A percentile compares a stretch with the other conserved stretches of the same genome.
These are phyloP conservation scores for Oegoconia quadripuncta DNA, from an alignment of 2,888 invertebrate genomes.

Conservation along the genomic window DNA sequence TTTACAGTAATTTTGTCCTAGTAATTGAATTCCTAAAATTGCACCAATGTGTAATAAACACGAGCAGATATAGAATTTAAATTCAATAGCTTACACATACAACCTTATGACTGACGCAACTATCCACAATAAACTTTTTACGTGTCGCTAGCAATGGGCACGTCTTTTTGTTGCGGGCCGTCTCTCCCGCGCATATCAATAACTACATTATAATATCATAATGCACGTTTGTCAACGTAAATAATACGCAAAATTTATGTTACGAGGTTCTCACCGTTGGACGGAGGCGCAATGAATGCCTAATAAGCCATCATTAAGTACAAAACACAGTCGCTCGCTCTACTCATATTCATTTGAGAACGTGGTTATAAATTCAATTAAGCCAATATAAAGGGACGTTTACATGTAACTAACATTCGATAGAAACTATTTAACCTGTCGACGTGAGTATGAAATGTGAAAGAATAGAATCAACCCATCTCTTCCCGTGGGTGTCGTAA, in stretches of 20 bases:
- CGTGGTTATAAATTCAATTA: conserved; percentile 76
- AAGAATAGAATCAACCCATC: no score
- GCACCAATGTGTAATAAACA: no score
- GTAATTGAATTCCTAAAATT: no score
- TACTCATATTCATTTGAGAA: conserved; percentile 72
- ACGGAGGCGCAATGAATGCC: conserved; percentile 61
- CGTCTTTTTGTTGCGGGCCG: conserved; percentile 45
- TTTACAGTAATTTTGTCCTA: no score
- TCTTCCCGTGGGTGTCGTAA: no score
- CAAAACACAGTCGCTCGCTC: conserved; percentile 34
- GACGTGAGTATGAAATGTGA: no score
- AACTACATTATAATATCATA: conserved; percentile 75
- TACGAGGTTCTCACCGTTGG: conserved; percentile 76
- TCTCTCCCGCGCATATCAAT: conserved; percentile 61
- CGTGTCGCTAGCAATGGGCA: conserved; percentile 47
- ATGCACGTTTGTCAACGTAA: conserved; percentile 73
- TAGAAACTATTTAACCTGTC: no score
- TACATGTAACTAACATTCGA: conserved; percentile 23
- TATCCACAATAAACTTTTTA: conserved; percentile 33
- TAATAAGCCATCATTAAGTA: conserved; percentile 57
- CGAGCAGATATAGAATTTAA: not conserved
- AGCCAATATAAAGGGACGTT: conserved; percentile 33
- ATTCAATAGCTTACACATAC: not conserved
- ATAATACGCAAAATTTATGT: conserved; percentile 80
- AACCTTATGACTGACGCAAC: conserved; percentile 14